phyloP scores from a whole-genome alignment of 2,888 invertebrate genomes.

The Sericinus montela region DNA sequence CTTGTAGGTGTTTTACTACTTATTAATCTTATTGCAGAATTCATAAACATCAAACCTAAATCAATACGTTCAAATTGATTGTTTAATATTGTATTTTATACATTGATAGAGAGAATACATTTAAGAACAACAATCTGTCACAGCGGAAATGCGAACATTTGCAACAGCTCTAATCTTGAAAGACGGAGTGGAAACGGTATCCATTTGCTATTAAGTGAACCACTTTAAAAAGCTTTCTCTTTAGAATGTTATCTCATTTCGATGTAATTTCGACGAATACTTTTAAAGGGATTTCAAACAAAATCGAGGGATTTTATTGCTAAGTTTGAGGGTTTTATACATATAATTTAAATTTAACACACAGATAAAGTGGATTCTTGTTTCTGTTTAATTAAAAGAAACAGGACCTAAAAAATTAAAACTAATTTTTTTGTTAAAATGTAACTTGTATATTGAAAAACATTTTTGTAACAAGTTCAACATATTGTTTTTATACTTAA shows the following conservation, averaged over 20 bases:
- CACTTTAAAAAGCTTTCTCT: constrained; percentile 16
- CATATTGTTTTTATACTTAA: too few species aligned
- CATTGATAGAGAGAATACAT: not conserved
- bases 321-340: not conserved
- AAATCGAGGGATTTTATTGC: constrained; percentile 1
- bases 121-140: constrained; percentile 10
- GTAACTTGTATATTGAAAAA: too few species aligned
- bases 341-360: too few species aligned
- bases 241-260: constrained; percentile 17
- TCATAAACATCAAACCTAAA: too few species aligned
- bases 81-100: not conserved
- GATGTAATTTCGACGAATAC: constrained; percentile 11
- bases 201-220: constrained; percentile 15
- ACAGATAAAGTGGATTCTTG: too few species aligned
- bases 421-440: too few species aligned
- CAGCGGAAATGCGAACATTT: constrained; percentile 13
- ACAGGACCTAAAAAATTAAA: too few species aligned
- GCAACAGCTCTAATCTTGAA: constrained; percentile 15
- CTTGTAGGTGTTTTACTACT: too few species aligned
- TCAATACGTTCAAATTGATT: too few species aligned
- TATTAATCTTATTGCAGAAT: too few species aligned
- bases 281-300: constrained; percentile 3
- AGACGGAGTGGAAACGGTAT: constrained; percentile 16
- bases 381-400: too few species aligned
- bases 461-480: too few species aligned